Base-by-base conservation (phyloP, 2,113 vertebrate genomes). In the Sylvia atricapilla region DNA sequence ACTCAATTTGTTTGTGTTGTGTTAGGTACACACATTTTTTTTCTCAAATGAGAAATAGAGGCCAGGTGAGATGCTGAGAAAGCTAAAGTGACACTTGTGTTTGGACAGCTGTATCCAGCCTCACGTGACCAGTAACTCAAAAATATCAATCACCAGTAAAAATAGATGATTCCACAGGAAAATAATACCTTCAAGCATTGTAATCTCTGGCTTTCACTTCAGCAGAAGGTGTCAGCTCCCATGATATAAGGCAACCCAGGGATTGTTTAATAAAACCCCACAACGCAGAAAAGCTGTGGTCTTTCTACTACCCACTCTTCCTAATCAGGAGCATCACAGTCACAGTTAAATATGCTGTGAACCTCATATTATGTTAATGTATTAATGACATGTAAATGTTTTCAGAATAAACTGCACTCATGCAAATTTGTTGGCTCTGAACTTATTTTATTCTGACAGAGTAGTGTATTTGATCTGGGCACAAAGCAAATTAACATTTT, bases 311-410 rank as follows among this genome's bases (percentile, higher is more conserved):
- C 9, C 22, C 35, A 56, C 19, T 83, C 3, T 88, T 83, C 39
- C 15, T 75, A 64, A 78, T 35, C 55, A 60, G 53, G 47, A 79
- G 7, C 37, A 69, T 87, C 53, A 53, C 31, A 72, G 52, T 53
- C 24, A 53, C 13, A 18, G 74, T 67, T 83, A 67, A 64, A 62
- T 87, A 80, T 13, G 10, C 41, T 58, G 47, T 87, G 85, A 95
- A 92, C 24, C 43, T 92, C 76, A 47, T 55, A 88, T 94, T 96
- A 94, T 92, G 77, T 82, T 95, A 97, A 97, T 96, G 6, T 85
- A 95, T 97, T 96, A 94, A 96, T 96, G 60, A 47, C 83, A 97
- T 96, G 97, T 79, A 96, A 97, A 97, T 97, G 19, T 90, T 95
- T 96, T 95, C 96, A 82, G 78, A 90, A 88, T 90, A 96, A 96